Evolutionary conservation across 2,797 vertebrate genomes (phyloP), one percentile per base, ranked within the genome.

Genomic region (Dallia pectoralis): DNA sequence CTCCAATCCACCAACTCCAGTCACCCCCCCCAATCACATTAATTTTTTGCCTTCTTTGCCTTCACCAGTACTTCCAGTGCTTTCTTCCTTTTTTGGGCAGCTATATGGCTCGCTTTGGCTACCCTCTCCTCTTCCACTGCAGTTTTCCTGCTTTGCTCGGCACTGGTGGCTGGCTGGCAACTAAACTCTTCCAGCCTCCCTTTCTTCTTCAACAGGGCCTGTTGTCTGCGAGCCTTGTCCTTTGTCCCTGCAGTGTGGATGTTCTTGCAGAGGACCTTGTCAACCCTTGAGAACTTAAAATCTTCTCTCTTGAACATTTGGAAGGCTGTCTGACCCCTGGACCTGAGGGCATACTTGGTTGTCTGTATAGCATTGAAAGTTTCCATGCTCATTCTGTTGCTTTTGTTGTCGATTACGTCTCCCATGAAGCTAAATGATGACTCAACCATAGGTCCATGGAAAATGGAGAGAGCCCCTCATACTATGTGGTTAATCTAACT

Each of bases 231-330:
- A 68, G 47, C 44, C 71, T 72, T 56, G 71, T 64, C 75, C 67
- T 56, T 65, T 53, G 67, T 73, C 14, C 66, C 71, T 53, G 59
- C 59, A 64, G 61, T 69, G 61, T 59, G 30, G 71, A 77, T 69
- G 66, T 69, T 59, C 56, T 30, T 77, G 70, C 66, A 48, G 56
- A 77, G 67, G 56, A 69, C 71, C 71, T 65, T 73, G 47, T 72
- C 75, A 33, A 77, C 70, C 53, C 40, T 73, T 36, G 44, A 44
- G 47, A 59, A 19, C 32, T 73, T 73, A n/a, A 73, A 47, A 63
- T 73, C 30, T n/a, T 77, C 71, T 47, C 71, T 77, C 61, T 73
- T 47, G 48, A 77, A 77, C 67, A 73, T 77, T 61, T 72, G 71
- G 22, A 71, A 65, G 59, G 61, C 71, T 29, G 67, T 73, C 59